These are phyloP conservation scores for Talpa occidentalis DNA, from an alignment of 2,113 vertebrate genomes.

Conservation along the genomic window DNA sequence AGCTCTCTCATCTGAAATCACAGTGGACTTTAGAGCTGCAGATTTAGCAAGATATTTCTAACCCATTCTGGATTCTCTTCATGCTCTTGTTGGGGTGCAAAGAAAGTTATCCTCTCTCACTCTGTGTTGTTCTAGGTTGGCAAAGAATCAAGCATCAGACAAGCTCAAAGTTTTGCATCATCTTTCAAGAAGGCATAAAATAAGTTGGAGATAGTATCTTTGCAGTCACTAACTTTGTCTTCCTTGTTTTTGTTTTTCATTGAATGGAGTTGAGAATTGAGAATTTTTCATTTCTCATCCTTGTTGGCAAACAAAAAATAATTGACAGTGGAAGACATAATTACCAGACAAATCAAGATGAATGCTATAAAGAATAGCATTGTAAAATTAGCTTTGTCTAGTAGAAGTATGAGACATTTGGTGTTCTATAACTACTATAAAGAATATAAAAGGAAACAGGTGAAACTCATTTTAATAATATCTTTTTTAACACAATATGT, in stretches of 20 bases:
- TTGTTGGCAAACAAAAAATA: slow-evolving; percentile 15
- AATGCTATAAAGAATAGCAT: not conserved
- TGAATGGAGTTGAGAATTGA: not conserved
- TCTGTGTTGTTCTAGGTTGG: too few relatives aligned
- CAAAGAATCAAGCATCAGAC: too few relatives aligned
- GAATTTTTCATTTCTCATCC: not conserved
- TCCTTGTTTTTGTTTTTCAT: not conserved
- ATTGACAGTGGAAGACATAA: not conserved
- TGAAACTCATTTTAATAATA: not conserved
- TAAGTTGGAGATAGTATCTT: not conserved
- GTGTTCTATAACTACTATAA: not conserved
- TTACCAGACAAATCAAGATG: not conserved
- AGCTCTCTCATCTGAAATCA: too few relatives aligned
- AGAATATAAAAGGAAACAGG: not conserved
- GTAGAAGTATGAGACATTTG: not conserved
- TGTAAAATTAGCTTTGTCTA: not conserved
- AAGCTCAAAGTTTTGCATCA: not conserved
- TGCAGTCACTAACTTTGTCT: not conserved
- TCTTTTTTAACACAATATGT: not conserved
- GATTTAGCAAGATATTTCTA: too few relatives aligned
- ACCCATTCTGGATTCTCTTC: too few relatives aligned
- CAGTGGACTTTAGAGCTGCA: too few relatives aligned
- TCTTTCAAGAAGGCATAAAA: slow-evolving; percentile 2
- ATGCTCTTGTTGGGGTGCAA: too few relatives aligned
- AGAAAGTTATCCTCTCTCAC: too few relatives aligned